Conservation (phyloP, 2,113 vertebrate species). For the Gopherus flavomarginatus region DNA sequence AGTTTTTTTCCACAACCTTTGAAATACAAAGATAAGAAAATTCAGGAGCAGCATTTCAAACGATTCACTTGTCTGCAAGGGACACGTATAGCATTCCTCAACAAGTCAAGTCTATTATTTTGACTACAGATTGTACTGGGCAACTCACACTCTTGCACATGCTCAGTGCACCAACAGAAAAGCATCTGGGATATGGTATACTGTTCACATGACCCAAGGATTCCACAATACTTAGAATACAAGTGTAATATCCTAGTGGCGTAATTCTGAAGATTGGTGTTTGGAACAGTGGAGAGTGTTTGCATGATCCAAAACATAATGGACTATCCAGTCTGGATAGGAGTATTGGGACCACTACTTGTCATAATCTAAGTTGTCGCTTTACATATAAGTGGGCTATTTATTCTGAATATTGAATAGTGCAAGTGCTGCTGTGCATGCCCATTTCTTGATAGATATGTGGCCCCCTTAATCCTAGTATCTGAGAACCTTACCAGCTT, state of each 20-base stretch:
- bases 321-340: background rate
- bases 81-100: fast-evolving
- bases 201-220: background rate
- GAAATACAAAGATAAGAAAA: background rate
- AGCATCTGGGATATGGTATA: fast-evolving
- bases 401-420: background rate
- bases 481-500: background rate
- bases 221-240: background rate
- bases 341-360: background rate
- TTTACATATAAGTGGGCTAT: background rate
- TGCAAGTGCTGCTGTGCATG: fast-evolving
- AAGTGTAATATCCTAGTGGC: fast-evolving
- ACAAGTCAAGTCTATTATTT: background rate
- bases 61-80: fast-evolving
- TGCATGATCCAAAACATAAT: fast-evolving
- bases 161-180: background rate
- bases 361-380: background rate
- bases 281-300: background rate
- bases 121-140: fast-evolving
- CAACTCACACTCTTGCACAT: background rate
- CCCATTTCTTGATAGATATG: fast-evolving
- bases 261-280: background rate
- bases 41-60: background rate
- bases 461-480: fast-evolving
- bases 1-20: background rate